A percentile compares a stretch with the other conserved stretches of the same genome.
Evolutionary conservation across 2,113 vertebrate species (phyloP).

Genomic region (Vimba vimba): DNA sequence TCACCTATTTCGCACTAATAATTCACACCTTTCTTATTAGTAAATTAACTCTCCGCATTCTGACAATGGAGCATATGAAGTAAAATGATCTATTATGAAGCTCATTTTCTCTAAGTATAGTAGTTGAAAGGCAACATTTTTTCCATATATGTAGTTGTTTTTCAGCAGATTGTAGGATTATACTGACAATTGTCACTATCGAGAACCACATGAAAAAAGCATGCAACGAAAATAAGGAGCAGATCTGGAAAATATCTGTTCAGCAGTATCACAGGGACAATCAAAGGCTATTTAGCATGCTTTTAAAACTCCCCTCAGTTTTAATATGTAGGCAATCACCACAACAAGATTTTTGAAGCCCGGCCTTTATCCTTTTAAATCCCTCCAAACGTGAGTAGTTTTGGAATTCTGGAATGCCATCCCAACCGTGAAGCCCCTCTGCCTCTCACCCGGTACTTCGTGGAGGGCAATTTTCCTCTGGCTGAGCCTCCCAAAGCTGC

Average conservation of each 20-base stretch:
- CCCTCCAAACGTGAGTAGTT: conserved; percentile 78
- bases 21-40: not conserved
- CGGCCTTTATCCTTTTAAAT: conserved; percentile 78
- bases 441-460: conserved; percentile 70
- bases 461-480: conserved; percentile 80
- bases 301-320: conserved; percentile 66
- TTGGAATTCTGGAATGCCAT: conserved; percentile 80
- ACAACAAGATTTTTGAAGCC: conserved; percentile 79
- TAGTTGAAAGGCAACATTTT: not conserved
- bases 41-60: not conserved
- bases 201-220: conserved; percentile 9
- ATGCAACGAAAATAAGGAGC: conserved; percentile 59
- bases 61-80: not conserved
- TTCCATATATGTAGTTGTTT: conserved; percentile 7
- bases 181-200: conserved; percentile 7
- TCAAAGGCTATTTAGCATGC: conserved; percentile 60
- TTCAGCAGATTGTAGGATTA: not conserved
- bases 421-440: conserved; percentile 80
- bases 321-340: conserved; percentile 79
- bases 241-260: conserved; percentile 73
- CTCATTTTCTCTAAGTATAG: not conserved
- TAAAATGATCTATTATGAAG: not conserved
- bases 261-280: conserved; percentile 38
- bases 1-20: not conserved
- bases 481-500: conserved; percentile 80